phyloP scores from a whole-genome alignment of 2,888 invertebrate genomes.

The Philereme vetulata region DNA sequence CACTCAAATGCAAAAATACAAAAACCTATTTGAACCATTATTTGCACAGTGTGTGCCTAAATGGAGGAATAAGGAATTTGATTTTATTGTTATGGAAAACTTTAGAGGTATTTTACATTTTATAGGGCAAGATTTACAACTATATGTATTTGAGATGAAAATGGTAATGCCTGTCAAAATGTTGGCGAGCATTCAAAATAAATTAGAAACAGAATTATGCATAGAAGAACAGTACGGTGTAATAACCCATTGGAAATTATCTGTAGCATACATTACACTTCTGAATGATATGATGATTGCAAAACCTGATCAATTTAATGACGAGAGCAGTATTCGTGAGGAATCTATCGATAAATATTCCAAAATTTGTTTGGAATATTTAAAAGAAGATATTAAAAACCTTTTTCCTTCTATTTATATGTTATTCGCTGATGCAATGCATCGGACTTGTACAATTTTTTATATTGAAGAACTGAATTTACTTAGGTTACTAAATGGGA shows the following conservation, averaged over 20 bases:
- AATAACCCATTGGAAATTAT: slow-evolving; percentile 15
- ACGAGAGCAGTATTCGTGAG: not conserved
- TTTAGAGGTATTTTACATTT: not conserved
- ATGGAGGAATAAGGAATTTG: slow-evolving; percentile 2
- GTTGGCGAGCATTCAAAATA: not conserved
- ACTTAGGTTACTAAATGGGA: slow-evolving; percentile 7
- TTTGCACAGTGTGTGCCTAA: slow-evolving; percentile 4
- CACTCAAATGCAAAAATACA: slow-evolving; percentile 16
- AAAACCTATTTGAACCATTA: slow-evolving; percentile 8
- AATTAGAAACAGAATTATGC: not conserved
- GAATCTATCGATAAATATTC: slow-evolving; percentile 1
- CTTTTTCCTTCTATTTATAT: slow-evolving; percentile 13
- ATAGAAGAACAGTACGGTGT: slow-evolving; percentile 9
- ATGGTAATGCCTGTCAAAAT: slow-evolving; percentile 9
- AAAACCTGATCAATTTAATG: not conserved
- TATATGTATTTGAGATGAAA: slow-evolving; percentile 8
- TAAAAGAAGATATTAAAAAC: not conserved
- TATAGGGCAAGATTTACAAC: slow-evolving; percentile 2
- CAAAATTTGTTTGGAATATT: slow-evolving; percentile 3
- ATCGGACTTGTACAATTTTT: slow-evolving; percentile 1
- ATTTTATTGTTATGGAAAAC: not conserved
- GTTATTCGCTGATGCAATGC: slow-evolving; percentile 4
- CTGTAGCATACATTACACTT: slow-evolving; percentile 7
- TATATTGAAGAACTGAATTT: not conserved
- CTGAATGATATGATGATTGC: not conserved